Conservation (phyloP, 2,113 vertebrate genomes). For the Colaptes auratus region DNA sequence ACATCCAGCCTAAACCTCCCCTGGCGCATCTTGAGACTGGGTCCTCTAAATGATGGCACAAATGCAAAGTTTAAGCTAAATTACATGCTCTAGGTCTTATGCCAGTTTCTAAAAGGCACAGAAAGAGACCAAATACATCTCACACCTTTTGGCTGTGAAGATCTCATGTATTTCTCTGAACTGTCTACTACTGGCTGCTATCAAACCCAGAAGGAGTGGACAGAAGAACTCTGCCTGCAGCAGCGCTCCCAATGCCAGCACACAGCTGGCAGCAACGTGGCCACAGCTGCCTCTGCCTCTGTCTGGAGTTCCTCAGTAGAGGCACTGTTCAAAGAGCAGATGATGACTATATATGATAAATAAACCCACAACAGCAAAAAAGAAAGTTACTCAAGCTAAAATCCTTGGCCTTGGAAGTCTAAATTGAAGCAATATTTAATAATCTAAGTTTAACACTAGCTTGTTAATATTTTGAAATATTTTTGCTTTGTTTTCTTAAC, state of each 20-base stretch:
- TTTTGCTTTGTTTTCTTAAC: neutral
- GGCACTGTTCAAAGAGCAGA: neutral
- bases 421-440: neutral
- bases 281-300: neutral
- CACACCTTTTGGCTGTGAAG: neutral
- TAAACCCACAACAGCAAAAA: neutral
- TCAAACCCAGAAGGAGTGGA: fast-evolving
- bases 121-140: neutral
- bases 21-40: no score
- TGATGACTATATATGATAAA: neutral
- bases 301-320: neutral
- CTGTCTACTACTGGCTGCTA: neutral
- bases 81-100: neutral
- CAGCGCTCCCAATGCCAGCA: fast-evolving
- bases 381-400: neutral
- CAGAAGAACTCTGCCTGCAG: neutral
- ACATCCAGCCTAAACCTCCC: no score
- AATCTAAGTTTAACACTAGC: neutral
- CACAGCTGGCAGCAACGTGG: fast-evolving
- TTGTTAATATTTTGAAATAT: neutral
- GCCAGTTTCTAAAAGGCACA: neutral
- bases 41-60: neutral
- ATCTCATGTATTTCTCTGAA: neutral
- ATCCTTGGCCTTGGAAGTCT: neutral
- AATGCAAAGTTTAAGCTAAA: neutral